A percentile compares a stretch with the other conserved stretches of the same genome.
Conservation (phyloP, 2,113 vertebrate genomes). For the Excalfactoria chinensis region DNA sequence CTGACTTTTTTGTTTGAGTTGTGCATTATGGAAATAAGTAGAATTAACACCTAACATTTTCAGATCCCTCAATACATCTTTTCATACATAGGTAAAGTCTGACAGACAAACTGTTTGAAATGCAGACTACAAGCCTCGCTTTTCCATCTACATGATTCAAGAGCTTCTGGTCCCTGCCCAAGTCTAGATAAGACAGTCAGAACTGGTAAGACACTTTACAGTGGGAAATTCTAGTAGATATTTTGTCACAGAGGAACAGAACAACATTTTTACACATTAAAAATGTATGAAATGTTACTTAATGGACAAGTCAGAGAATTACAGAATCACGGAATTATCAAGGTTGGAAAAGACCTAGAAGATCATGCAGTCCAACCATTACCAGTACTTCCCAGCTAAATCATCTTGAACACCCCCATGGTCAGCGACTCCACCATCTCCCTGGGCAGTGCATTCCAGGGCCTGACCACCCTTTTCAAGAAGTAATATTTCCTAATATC, state of each 20-base stretch:
- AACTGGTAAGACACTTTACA: not conserved
- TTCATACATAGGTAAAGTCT: not conserved
- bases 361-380: no score
- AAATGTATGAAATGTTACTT: rapidly evolving
- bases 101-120: not conserved
- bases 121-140: not conserved
- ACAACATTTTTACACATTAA: not conserved
- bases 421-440: no score
- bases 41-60: not conserved
- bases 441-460: no score
- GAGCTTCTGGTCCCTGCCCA: not conserved
- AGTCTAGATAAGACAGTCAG: not conserved
- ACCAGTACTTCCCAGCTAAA: no score
- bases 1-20: not conserved
- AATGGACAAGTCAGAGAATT: no score
- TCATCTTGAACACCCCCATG: no score
- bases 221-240: not conserved
- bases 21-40: not conserved
- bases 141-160: not conserved
- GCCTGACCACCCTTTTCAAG: no score
- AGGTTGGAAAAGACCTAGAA: no score
- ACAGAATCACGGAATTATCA: no score
- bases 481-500: no score
- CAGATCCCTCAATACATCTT: not conserved
- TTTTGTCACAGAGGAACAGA: not conserved